A percentile compares a stretch with the other conserved stretches of the same genome.
Evolutionary conservation across 1,140 invertebrate genomes (phyloP).

Genomic region (Callitettix versicolor): DNA sequence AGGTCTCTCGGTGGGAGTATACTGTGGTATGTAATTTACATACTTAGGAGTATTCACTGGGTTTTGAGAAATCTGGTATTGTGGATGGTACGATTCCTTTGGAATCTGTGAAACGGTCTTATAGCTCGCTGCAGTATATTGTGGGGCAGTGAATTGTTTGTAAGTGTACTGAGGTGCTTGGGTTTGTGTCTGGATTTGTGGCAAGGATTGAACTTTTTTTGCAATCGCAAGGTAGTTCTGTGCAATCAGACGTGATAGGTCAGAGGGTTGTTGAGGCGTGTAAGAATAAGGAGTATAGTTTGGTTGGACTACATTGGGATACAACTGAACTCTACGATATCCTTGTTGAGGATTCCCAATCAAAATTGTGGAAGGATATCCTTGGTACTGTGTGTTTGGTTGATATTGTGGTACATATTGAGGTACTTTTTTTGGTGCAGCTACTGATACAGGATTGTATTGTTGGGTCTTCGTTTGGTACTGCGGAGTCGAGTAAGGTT

Average conservation of each 20-base stretch:
- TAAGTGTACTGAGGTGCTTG: background rate
- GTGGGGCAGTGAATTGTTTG: background rate
- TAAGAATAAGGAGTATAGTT: conserved; percentile 26
- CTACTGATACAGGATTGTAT: background rate
- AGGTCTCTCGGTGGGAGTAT: too few species aligned
- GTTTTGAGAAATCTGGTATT: too few species aligned
- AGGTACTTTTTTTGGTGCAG: background rate
- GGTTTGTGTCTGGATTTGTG: background rate
- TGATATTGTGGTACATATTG: background rate
- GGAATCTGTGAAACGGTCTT: background rate
- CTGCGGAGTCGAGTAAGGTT: background rate
- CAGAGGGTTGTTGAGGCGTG: conserved; percentile 17
- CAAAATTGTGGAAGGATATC: too few species aligned
- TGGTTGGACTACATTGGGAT: background rate
- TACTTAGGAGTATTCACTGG: too few species aligned
- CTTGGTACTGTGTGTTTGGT: background rate
- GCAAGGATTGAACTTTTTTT: conserved; percentile 8
- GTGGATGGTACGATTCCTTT: too few species aligned
- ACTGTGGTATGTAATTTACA: too few species aligned
- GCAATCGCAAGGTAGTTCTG: conserved; percentile 21
- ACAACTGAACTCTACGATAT: conserved; percentile 1
- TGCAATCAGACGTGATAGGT: conserved; percentile 13
- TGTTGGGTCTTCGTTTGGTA: background rate
- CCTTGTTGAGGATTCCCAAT: background rate
- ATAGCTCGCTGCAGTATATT: too few species aligned